Conservation (phyloP, 2,113 vertebrate species). For the Xerus inauris region DNA sequence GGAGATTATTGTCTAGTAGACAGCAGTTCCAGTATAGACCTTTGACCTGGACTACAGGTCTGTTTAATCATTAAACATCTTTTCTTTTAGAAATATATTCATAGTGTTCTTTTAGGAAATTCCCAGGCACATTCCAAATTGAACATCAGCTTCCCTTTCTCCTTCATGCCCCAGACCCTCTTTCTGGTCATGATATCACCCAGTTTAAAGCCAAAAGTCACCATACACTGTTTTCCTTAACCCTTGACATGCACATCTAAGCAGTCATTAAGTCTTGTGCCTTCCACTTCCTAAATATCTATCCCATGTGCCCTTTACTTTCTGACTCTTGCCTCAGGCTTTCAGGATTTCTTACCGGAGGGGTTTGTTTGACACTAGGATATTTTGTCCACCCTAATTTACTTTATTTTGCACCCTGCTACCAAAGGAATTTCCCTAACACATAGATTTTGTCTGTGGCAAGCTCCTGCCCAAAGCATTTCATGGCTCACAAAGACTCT, state of each 20-base stretch:
- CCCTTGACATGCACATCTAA: background rate
- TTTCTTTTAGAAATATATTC: background rate
- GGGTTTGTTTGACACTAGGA: background rate
- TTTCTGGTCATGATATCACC: background rate
- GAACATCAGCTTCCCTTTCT: background rate
- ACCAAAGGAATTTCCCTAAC: background rate
- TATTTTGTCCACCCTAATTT: background rate
- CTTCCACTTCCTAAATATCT: background rate
- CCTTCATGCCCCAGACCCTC: background rate
- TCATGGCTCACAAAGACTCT: background rate
- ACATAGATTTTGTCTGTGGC: background rate
- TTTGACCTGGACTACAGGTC: background rate
- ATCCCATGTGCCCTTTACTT: background rate
- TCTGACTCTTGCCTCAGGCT: background rate
- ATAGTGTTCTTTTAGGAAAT: background rate
- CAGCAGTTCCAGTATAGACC: background rate
- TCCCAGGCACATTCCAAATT: background rate
- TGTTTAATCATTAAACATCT: background rate
- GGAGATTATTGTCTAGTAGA: background rate
- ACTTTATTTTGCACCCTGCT: background rate
- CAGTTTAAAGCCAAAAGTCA: background rate
- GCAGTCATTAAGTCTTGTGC: background rate
- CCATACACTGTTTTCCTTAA: background rate
- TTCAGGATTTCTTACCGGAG: background rate
- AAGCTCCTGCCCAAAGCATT: background rate